phyloP scores from a whole-genome alignment of 2,797 vertebrate genomes.

The Crotalus adamanteus region DNA sequence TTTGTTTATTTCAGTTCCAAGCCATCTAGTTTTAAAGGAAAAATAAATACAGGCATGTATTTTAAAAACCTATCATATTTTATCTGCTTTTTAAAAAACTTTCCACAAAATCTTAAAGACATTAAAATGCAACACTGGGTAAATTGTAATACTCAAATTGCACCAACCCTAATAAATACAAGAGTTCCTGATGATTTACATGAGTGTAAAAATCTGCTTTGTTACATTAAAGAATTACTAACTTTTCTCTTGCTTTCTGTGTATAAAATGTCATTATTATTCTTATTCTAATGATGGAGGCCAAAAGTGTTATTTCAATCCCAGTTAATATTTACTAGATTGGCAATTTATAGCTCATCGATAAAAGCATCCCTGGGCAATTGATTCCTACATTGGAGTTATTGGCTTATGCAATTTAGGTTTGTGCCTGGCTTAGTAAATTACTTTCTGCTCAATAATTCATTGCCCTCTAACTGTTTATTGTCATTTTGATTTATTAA shows the following conservation, averaged over 20 bases:
- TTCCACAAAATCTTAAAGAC: neutral
- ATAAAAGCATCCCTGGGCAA: neutral
- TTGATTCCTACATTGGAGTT: neutral
- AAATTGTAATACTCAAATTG: neutral
- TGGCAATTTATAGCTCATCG: neutral
- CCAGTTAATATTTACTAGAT: neutral
- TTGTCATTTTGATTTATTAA: conserved; percentile 54
- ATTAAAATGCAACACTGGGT: neutral
- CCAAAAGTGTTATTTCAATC: conserved; percentile 5
- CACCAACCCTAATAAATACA: neutral
- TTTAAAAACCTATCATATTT: neutral
- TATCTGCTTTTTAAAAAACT: neutral
- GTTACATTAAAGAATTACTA: neutral
- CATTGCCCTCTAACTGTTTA: conserved; percentile 36
- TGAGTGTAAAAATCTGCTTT: neutral
- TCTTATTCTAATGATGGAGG: neutral
- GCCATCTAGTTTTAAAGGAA: neutral
- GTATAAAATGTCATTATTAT: neutral
- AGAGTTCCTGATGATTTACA: neutral
- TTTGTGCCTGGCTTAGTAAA: conserved; percentile 39
- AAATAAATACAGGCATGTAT: neutral
- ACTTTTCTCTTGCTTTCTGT: neutral
- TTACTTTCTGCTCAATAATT: conserved; percentile 54
- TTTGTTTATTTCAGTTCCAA: neutral
- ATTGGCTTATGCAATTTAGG: neutral